These are phyloP conservation scores for Cancer borealis DNA, from an alignment of 2,888 invertebrate genomes.

Conservation along the genomic window DNA sequence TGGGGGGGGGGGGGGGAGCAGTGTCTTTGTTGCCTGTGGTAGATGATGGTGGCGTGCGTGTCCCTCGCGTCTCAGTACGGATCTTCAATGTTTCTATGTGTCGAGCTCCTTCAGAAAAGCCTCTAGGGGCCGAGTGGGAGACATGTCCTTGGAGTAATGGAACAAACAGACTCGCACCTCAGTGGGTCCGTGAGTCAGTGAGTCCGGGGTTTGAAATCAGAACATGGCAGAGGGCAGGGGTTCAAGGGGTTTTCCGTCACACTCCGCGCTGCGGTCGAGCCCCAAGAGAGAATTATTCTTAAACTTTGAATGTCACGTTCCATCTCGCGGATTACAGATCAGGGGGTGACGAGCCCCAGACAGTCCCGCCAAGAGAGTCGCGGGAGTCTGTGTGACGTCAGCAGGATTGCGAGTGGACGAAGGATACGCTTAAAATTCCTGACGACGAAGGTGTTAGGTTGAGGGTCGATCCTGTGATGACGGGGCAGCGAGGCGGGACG, in stretches of 20 bases:
- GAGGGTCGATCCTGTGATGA: slow-evolving; percentile 31
- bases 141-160: neutral
- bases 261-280: neutral
- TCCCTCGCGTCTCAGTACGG: neutral
- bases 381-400: slow-evolving; percentile 8
- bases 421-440: neutral
- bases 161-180: neutral
- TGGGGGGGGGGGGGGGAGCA: neutral
- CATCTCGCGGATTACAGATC: slow-evolving; percentile 33
- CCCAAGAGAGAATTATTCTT: slow-evolving; percentile 30
- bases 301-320: slow-evolving; percentile 41
- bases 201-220: neutral
- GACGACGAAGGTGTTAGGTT: neutral
- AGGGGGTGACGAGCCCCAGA: neutral
- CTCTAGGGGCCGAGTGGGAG: neutral
- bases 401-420: slow-evolving; percentile 23
- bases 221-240: neutral
- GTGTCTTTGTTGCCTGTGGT: slow-evolving; percentile 4
- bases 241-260: slow-evolving; percentile 6
- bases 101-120: neutral
- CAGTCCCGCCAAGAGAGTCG: neutral
- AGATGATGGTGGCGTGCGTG: slow-evolving; percentile 17
- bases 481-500: slow-evolving; percentile 34
- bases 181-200: neutral
- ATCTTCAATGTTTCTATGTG: neutral